Evolutionary conservation across 1,140 invertebrate genomes (phyloP).

Genomic region (Orchesella cincta): DNA sequence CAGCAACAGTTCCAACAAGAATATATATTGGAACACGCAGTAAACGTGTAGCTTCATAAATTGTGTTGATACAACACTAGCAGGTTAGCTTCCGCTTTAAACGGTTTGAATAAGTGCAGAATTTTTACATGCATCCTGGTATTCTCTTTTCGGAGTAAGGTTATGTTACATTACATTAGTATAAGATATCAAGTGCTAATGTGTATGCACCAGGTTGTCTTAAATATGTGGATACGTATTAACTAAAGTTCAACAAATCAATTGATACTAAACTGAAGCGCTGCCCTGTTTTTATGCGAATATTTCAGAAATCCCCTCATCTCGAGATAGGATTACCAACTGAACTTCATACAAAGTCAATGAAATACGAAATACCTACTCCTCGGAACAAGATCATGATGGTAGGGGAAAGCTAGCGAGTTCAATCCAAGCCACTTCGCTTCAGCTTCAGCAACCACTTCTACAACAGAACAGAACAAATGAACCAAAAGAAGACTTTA

Average conservation of each 20-base stretch:
- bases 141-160: neutral
- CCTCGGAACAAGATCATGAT: too few relatives aligned
- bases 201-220: neutral
- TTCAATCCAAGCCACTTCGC: too few relatives aligned
- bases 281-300: neutral
- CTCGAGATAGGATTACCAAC: neutral
- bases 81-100: neutral
- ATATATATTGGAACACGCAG: neutral
- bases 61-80: neutral
- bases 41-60: neutral
- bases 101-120: neutral
- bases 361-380: neutral
- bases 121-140: neutral
- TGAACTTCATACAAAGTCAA: neutral
- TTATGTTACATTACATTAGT: neutral
- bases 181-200: neutral
- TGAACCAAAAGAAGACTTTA: neutral
- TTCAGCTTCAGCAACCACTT: neutral
- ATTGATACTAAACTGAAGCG: neutral
- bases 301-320: slow-evolving; percentile 22
- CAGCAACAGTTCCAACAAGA: neutral
- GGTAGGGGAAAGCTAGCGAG: too few relatives aligned
- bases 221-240: neutral
- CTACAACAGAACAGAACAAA: too few relatives aligned
- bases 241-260: neutral